Percentiles rank a stretch among this genome's conserved stretches.
Evolutionary conservation across 1,140 invertebrate species (phyloP).

Genomic region (Cardiocondyla obscurior): DNA sequence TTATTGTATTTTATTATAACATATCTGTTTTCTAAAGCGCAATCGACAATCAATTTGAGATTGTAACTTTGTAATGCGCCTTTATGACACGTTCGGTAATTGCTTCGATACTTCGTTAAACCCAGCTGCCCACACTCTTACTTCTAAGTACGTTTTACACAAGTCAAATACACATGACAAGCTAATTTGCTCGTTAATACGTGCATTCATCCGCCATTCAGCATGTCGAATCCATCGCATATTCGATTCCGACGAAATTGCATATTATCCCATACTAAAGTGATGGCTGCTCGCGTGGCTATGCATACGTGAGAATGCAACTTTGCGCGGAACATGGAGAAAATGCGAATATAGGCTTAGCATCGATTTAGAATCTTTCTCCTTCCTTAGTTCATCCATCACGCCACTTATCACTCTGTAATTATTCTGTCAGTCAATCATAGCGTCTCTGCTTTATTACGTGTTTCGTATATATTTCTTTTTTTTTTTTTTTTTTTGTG

Average conservation of each 20-base stretch:
- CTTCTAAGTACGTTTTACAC: neutral
- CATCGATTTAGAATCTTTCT: slow-evolving; percentile 25
- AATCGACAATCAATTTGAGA: neutral
- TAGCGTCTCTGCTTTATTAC: slow-evolving; percentile 10
- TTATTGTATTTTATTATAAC: neutral
- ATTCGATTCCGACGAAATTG: slow-evolving; percentile 31
- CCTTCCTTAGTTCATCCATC: neutral
- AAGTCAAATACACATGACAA: slow-evolving; percentile 34
- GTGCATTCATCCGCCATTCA: neutral
- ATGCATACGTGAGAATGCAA: neutral
- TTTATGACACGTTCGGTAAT: slow-evolving; percentile 12
- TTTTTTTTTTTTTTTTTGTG: too few species aligned
- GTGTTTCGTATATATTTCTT: slow-evolving; percentile 31
- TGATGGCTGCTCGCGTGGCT: neutral
- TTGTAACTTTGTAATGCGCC: neutral
- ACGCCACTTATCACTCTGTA: slow-evolving; percentile 40
- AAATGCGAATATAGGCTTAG: slow-evolving; percentile 12
- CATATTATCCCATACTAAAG: slow-evolving; percentile 18
- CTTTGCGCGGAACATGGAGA: neutral
- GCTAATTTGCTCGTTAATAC: slow-evolving; percentile 49
- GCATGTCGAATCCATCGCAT: neutral
- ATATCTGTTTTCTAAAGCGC: neutral
- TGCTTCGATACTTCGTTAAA: slow-evolving; percentile 20
- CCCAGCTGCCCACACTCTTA: neutral
- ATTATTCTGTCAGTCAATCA: slow-evolving; percentile 58